These are phyloP conservation scores for Xiphophorus hellerii DNA, from an alignment of 2,113 vertebrate genomes.

Conservation along the genomic window DNA sequence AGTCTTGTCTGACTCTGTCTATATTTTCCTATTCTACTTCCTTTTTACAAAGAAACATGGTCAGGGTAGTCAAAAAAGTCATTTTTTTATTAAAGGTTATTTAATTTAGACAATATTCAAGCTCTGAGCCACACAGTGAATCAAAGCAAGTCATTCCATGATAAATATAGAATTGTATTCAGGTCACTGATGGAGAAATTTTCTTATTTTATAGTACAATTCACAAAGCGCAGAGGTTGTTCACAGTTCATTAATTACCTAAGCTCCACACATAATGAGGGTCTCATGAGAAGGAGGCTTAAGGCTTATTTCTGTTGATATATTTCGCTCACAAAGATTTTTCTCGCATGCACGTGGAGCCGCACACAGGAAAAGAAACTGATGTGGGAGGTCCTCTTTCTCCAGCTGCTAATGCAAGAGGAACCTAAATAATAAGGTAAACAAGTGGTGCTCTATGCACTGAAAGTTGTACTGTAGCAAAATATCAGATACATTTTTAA, in stretches of 20 bases:
- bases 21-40: neutral
- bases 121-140: neutral
- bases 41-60: neutral
- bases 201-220: slow-evolving; percentile 4
- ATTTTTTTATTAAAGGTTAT: neutral
- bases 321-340: slow-evolving; percentile 8
- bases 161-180: slow-evolving; percentile 4
- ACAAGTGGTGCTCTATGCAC: neutral
- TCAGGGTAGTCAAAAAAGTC: neutral
- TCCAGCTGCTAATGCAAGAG: neutral
- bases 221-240: slow-evolving; percentile 38
- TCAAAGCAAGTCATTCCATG: neutral
- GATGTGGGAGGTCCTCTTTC: neutral
- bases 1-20: too few relatives aligned
- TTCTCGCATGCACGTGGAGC: neutral
- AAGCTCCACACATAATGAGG: slow-evolving; percentile 49
- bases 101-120: neutral
- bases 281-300: slow-evolving; percentile 42
- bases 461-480: neutral
- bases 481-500: neutral
- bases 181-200: slow-evolving; percentile 1
- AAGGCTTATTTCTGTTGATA: slow-evolving; percentile 25
- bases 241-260: slow-evolving; percentile 53
- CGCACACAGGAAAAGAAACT: neutral
- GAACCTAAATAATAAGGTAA: neutral